These are phyloP conservation scores for Simalia tracyae DNA, from an alignment of 2,797 vertebrate genomes.

Conservation along the genomic window DNA sequence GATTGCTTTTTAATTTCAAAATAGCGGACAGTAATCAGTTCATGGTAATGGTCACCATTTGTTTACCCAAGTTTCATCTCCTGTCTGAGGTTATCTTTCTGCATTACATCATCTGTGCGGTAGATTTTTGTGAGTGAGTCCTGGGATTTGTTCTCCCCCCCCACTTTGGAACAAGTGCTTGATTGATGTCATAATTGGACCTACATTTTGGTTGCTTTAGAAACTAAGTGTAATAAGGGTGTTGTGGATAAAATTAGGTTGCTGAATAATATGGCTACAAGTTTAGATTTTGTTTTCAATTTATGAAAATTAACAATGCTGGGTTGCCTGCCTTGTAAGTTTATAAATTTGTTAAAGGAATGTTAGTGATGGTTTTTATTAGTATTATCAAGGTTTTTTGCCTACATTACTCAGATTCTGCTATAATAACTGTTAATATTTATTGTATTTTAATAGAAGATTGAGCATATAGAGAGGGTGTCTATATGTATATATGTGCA, in stretches of 20 bases:
- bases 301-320: conserved; percentile 37
- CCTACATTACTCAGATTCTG: background rate
- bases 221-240: conserved; percentile 65
- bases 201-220: conserved; percentile 66
- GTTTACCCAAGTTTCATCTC: conserved; percentile 73
- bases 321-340: conserved; percentile 4
- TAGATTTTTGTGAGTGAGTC: conserved; percentile 60
- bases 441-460: too few species aligned
- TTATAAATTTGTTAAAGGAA: conserved; percentile 1
- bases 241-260: conserved; percentile 54
- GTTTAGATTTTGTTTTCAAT: conserved; percentile 42
- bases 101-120: conserved; percentile 76
- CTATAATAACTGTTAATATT: too few species aligned
- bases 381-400: background rate
- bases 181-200: conserved; percentile 69
- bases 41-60: conserved; percentile 62
- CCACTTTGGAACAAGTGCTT: conserved; percentile 70
- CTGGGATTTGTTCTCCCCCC: conserved; percentile 74
- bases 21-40: conserved; percentile 61
- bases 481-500: too few species aligned
- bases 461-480: too few species aligned
- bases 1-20: conserved; percentile 40
- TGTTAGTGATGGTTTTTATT: conserved; percentile 35
- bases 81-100: conserved; percentile 75
- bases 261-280: conserved; percentile 51